These are phyloP conservation scores for Aeoliscus strigatus DNA, from an alignment of 2,797 vertebrate genomes.

Conservation along the genomic window DNA sequence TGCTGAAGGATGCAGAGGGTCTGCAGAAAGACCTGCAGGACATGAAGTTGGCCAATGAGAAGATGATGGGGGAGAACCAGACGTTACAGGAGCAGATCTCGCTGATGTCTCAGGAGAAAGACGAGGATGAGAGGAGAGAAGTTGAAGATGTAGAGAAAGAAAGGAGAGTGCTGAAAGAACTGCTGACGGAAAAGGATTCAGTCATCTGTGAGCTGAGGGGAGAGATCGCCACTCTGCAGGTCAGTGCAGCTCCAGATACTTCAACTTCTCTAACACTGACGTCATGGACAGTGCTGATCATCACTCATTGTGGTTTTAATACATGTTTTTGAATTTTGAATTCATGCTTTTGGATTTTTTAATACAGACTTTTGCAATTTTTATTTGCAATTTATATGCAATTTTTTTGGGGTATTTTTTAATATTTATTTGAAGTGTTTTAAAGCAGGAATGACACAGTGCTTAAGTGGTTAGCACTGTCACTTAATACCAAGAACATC, in stretches of 20 bases:
- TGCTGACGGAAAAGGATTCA: constrained; percentile 80
- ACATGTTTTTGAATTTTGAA: background rate
- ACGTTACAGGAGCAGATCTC: constrained; percentile 69
- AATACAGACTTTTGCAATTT: no score
- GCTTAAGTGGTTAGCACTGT: no score
- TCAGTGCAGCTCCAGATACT: constrained; percentile 55
- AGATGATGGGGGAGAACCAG: constrained; percentile 79
- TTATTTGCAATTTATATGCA: no score
- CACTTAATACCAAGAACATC: no score
- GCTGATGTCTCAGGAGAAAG: constrained; percentile 59
- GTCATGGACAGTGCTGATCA: background rate
- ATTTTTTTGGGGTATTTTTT: no score
- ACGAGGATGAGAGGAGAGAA: constrained; percentile 55
- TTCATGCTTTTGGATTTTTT: no score
- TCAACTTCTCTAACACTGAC: background rate
- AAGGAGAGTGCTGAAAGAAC: constrained; percentile 59
- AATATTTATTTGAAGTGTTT: no score
- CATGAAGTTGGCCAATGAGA: constrained; percentile 78
- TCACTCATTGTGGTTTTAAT: background rate
- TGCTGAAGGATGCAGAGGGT: constrained; percentile 73
- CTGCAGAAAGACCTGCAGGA: constrained; percentile 81
- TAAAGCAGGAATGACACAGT: no score
- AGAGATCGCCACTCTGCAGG: constrained; percentile 81
- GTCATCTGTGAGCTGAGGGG: constrained; percentile 75
- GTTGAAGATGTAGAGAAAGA: constrained; percentile 49